Evolutionary conservation across 23 tunicate genomes (phyloP).

Genomic region (Pegea sp.): DNA sequence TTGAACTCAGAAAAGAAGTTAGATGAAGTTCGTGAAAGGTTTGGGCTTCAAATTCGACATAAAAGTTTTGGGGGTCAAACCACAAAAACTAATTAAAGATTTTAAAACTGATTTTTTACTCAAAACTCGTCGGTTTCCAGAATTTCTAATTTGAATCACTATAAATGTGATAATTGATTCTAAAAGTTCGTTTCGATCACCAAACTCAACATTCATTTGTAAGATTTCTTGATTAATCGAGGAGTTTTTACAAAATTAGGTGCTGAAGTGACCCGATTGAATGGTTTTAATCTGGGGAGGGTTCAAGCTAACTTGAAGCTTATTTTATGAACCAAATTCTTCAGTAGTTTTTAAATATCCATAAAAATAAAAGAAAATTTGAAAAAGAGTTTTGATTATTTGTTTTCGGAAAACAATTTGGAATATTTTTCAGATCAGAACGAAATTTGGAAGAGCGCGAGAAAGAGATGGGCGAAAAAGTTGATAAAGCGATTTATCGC

Average conservation of each 20-base stretch:
- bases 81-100: neutral
- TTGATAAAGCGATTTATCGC: constrained; percentile 79
- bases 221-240: too few relatives aligned
- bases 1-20: constrained; percentile 23
- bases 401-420: neutral
- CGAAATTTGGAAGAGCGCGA: constrained; percentile 45
- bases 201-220: neutral
- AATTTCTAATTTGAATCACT: too few relatives aligned
- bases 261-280: too few relatives aligned
- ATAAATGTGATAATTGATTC: too few relatives aligned
- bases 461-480: constrained; percentile 66
- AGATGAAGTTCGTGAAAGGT: constrained; percentile 37
- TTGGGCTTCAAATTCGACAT: constrained; percentile 3
- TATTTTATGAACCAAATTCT: too few relatives aligned
- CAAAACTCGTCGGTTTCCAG: neutral
- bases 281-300: too few relatives aligned
- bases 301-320: too few relatives aligned
- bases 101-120: neutral
- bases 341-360: too few relatives aligned
- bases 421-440: constrained; percentile 19
- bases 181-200: too few relatives aligned
- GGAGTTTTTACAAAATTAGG: too few relatives aligned
- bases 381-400: neutral
- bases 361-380: too few relatives aligned
- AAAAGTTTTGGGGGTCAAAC: neutral